Percentiles rank a stretch among this genome's conserved stretches.
These are phyloP conservation scores for Drosophila pseudotalamancana DNA, from an alignment of 2,888 invertebrate genomes.

Conservation along the genomic window DNA sequence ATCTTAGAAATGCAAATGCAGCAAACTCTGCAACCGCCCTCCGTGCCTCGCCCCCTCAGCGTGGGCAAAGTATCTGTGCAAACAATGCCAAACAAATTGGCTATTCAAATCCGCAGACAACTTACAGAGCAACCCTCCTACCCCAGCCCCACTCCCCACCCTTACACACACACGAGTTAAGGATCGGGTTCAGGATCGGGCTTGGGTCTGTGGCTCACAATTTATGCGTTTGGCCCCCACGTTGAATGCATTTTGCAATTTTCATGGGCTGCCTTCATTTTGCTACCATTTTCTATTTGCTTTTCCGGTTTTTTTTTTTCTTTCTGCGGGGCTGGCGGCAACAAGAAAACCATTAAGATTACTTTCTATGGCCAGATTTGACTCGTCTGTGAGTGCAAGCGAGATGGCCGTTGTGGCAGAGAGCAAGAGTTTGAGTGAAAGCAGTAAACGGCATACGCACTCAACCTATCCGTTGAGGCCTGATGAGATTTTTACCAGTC, in stretches of 20 bases:
- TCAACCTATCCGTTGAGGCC: constrained; percentile 20
- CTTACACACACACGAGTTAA: constrained; percentile 8
- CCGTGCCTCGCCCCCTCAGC: not conserved
- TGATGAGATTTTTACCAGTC: constrained; percentile 49
- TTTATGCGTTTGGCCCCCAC: constrained; percentile 71
- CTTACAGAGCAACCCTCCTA: constrained; percentile 23
- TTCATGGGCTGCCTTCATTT: constrained; percentile 63
- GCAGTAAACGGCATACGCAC: constrained; percentile 3
- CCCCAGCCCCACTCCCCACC: not conserved
- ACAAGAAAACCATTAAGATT: constrained; percentile 79
- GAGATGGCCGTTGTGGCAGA: constrained; percentile 4
- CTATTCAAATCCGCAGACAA: constrained; percentile 80
- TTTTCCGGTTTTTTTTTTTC: not conserved
- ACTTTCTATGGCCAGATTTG: constrained; percentile 73
- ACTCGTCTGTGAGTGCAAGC: constrained; percentile 19
- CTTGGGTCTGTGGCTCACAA: constrained; percentile 47
- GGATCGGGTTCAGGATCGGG: constrained; percentile 19
- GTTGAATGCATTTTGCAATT: constrained; percentile 79
- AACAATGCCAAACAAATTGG: constrained; percentile 81
- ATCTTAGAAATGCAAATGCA: constrained; percentile 79
- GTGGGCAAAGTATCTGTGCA: constrained; percentile 65
- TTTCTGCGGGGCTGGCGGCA: constrained; percentile 36
- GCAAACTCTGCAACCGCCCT: not conserved
- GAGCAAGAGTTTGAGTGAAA: constrained; percentile 1
- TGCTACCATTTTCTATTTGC: constrained; percentile 2